Base-by-base conservation (phyloP, 2,113 vertebrate genomes). In the Oncorhynchus mykiss region DNA sequence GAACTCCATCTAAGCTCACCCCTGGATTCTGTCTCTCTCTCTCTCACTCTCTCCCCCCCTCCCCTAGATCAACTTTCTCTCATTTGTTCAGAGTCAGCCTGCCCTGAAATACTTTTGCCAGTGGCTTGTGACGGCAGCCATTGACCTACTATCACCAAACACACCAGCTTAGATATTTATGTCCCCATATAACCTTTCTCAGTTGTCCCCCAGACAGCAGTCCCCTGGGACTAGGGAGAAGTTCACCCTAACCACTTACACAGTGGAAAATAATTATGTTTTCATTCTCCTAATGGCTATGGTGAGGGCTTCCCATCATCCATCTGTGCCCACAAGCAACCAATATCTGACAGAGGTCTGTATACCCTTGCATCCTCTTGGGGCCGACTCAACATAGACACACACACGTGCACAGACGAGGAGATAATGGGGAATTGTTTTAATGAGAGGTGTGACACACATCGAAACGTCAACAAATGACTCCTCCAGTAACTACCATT, bases 11-110 rank as follows among this genome's bases (percentile, higher is more conserved):
- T 48, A 13, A 54, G 29, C 49, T 76, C n/a, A 39, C 22, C 72
- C 34, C 6, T 39, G 6, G 34, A 39, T 39, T 39, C 34, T 34
- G 1, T 39, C 34, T 39, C 6, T 7, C 34, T 34, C 34, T 7
- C 25, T 7, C 5, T 34, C 22, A 24, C 31, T 34, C 31, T 34
- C 34, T 2, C 1, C 5, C 1, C 5, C 34, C 5, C 34, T 8
- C 34, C 9, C 31, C 57, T n/a, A 62, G 72, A 71, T 48, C 6
- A 64, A 71, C 54, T 74, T 64, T 78, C n/a, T 60, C 66, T 78
- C 14, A 51, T 79, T 78, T 72, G 65, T 80, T 83, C 67, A 72
- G 66, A 74, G 54, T 82, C 70, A 79, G 70, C 49, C 66, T 54
- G 14, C 68, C 71, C 51, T 73, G 68, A 84, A 78, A 79, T 74